These are phyloP conservation scores for Heliconius melpomene DNA, from an alignment of 1,140 invertebrate genomes.

Conservation along the genomic window DNA sequence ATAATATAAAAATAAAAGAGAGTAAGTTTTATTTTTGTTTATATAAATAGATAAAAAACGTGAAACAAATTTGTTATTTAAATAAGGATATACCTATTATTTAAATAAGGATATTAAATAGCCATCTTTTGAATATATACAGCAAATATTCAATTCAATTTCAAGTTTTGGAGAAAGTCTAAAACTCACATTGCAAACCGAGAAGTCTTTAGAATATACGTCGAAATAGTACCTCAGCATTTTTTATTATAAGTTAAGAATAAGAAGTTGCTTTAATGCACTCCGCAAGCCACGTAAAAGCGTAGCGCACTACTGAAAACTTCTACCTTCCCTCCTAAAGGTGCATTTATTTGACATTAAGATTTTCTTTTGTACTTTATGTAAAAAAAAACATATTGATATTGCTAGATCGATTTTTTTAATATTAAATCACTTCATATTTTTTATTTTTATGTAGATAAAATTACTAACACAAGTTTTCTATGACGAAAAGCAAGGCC, in stretches of 20 bases:
- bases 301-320: constrained; percentile 18
- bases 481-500: too few relatives aligned
- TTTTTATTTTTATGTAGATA: too few relatives aligned
- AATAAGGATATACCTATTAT: not conserved
- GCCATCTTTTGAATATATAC: constrained; percentile 46
- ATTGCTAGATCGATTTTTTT: too few relatives aligned
- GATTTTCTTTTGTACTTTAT: constrained; percentile 26
- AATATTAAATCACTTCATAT: too few relatives aligned
- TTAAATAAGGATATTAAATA: constrained; percentile 20
- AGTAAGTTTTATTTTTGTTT: too few relatives aligned
- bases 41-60: too few relatives aligned
- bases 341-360: constrained; percentile 34
- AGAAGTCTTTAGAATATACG: constrained; percentile 50
- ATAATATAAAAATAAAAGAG: too few relatives aligned
- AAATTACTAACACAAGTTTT: too few relatives aligned
- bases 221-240: constrained; percentile 27
- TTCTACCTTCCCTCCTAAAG: constrained; percentile 26
- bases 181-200: constrained; percentile 51
- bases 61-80: not conserved
- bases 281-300: constrained; percentile 37
- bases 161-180: constrained; percentile 54
- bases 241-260: constrained; percentile 38
- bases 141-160: constrained; percentile 62
- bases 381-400: too few relatives aligned
- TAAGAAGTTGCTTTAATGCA: constrained; percentile 39